These are phyloP conservation scores for Noctua janthe DNA, from an alignment of 2,888 invertebrate genomes.

Conservation along the genomic window DNA sequence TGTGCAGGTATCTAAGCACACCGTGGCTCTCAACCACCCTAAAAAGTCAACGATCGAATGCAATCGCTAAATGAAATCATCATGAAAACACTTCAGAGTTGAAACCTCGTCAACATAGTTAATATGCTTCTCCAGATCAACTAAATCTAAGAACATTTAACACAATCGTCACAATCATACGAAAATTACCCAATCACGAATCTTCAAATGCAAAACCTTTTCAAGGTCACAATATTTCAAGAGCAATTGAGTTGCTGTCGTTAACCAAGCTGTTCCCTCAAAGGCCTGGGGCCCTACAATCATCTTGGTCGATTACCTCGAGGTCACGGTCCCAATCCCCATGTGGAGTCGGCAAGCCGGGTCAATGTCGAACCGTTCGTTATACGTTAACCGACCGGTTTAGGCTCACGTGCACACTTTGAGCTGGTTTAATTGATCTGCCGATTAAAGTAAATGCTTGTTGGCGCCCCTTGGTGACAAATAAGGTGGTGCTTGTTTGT, in stretches of 20 bases:
- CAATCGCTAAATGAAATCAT: background rate
- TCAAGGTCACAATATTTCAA: background rate
- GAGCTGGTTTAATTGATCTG: slow-evolving; percentile 8
- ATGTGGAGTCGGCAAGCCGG: slow-evolving; percentile 13
- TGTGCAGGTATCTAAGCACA: background rate
- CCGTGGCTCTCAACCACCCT: background rate
- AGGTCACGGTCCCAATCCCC: slow-evolving; percentile 38
- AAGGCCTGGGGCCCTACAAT: slow-evolving; percentile 4
- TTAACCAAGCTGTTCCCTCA: slow-evolving; percentile 3
- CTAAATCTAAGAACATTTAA: background rate
- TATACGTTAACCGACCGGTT: slow-evolving; percentile 32
- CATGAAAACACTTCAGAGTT: background rate
- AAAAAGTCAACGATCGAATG: background rate
- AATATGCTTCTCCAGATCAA: background rate
- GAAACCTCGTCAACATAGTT: background rate
- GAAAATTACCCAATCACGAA: slow-evolving; percentile 6
- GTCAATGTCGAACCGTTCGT: slow-evolving; percentile 39
- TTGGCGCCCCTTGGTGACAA: background rate
- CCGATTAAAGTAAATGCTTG: background rate
- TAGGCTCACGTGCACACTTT: slow-evolving; percentile 12
- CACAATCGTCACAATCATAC: background rate
- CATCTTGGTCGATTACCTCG: background rate
- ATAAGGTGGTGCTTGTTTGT: background rate
- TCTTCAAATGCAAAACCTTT: background rate
- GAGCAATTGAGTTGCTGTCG: background rate